Conservation (phyloP, 2,113 vertebrate species). For the Pelecanoides urinatrix region DNA sequence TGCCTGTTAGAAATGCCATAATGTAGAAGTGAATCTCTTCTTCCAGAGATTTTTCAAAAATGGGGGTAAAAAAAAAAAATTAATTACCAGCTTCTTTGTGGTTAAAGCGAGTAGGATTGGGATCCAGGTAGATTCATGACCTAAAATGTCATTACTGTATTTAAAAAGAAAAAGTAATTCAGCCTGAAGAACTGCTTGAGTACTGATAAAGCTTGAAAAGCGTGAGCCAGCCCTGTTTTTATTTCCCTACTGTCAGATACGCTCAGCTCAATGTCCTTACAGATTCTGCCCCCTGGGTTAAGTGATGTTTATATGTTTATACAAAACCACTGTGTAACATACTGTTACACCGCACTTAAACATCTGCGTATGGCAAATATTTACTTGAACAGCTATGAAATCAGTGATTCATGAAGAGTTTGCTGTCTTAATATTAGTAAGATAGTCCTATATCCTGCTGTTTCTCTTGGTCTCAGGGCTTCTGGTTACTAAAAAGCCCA, state of each 20-base stretch:
- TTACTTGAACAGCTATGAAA: background rate
- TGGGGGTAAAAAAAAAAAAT: fast-evolving
- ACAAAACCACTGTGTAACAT: background rate
- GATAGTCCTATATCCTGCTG: background rate
- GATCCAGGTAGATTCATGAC: background rate
- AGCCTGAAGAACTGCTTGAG: background rate
- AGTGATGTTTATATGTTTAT: background rate
- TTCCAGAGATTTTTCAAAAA: background rate
- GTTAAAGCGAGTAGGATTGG: background rate
- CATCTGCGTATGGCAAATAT: background rate
- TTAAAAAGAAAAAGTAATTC: background rate
- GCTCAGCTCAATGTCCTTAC: background rate
- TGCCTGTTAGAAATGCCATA: background rate
- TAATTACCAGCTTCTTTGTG: background rate
- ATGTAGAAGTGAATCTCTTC: background rate
- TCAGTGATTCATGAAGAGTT: background rate
- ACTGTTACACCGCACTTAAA: background rate
- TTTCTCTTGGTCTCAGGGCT: background rate
- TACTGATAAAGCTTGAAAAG: background rate
- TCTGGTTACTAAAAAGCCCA: background rate
- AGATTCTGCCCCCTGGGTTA: background rate
- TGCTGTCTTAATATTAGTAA: background rate
- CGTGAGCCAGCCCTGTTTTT: background rate
- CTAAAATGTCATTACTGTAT: background rate
- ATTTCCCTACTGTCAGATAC: background rate